A percentile compares a stretch with the other conserved stretches of the same genome.
Evolutionary conservation across 2,797 vertebrate species (phyloP).

Genomic region (Petrocephalus sullivani): DNA sequence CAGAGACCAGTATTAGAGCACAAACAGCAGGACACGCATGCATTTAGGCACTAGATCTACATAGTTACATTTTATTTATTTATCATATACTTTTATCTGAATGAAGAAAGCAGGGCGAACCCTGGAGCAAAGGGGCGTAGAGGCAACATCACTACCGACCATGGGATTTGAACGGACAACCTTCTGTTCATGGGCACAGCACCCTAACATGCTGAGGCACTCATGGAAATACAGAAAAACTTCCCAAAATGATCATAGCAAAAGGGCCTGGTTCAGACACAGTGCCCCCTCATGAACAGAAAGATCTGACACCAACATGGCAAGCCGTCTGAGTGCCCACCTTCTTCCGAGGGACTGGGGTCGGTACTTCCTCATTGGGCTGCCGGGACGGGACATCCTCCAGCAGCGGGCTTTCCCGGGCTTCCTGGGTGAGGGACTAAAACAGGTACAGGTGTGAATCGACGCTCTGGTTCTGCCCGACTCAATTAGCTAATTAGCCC

Average conservation of each 20-base stretch:
- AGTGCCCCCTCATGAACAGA: not conserved
- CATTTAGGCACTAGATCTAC: too few relatives aligned
- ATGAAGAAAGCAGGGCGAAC: too few relatives aligned
- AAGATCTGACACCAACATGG: not conserved
- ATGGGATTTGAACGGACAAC: not conserved
- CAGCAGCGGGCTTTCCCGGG: conserved; percentile 32
- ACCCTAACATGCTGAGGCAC: not conserved
- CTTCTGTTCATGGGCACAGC: not conserved
- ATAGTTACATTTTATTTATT: too few relatives aligned
- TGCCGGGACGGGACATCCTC: conserved; percentile 32
- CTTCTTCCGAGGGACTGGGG: conserved; percentile 51
- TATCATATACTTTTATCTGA: too few relatives aligned
- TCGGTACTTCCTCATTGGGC: conserved; percentile 36
- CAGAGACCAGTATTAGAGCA: too few relatives aligned
- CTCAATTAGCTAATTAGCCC: not conserved
- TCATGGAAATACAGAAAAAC: not conserved
- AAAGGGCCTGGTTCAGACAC: not conserved
- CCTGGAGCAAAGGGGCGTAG: not conserved
- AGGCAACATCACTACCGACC: not conserved
- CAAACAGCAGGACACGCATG: too few relatives aligned
- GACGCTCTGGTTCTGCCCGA: not conserved
- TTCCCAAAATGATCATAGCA: not conserved
- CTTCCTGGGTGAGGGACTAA: conserved; percentile 44
- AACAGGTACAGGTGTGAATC: not conserved
- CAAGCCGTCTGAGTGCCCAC: conserved; percentile 18